A percentile compares a stretch with the other conserved stretches of the same genome.
phyloP scores from a whole-genome alignment of 2,888 invertebrate species.

The Caenorhabditis drosophilae region DNA sequence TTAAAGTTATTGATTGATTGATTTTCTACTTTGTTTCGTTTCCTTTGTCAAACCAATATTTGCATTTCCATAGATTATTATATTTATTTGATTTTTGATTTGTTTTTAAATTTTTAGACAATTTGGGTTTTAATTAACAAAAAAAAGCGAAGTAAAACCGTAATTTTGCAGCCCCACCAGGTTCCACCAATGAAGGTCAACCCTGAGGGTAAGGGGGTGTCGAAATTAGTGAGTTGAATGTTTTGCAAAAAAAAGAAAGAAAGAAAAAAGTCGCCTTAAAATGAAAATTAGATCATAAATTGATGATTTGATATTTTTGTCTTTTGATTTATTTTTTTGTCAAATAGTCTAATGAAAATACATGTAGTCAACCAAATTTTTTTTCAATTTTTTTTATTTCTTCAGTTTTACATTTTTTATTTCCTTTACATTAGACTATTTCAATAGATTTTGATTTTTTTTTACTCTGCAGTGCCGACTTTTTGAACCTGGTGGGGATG shows the following conservation, averaged over 20 bases:
- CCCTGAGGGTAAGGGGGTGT: constrained; percentile 47
- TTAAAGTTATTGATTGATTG: too few species aligned
- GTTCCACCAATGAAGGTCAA: constrained; percentile 45
- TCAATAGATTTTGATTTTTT: too few species aligned
- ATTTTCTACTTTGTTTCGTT: too few species aligned
- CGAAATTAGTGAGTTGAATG: constrained; percentile 41
- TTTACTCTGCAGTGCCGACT: constrained; percentile 37
- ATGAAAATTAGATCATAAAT: neutral
- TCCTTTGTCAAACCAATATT: constrained; percentile 7
- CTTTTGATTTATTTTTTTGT: neutral
- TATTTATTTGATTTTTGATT: neutral
- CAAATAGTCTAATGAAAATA: neutral
- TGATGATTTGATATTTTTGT: neutral
- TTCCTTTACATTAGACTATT: too few species aligned
- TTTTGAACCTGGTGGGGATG: constrained; percentile 46
- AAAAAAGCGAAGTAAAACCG: neutral
- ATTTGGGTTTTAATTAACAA: neutral
- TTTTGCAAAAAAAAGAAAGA: too few species aligned
- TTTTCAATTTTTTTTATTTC: neutral
- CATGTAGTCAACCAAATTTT: neutral
- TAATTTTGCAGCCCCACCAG: constrained; percentile 45
- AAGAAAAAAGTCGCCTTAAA: neutral
- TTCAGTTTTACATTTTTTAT: neutral
- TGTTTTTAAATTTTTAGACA: neutral
- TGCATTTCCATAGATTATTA: too few species aligned